Conservation (phyloP, 2,888 invertebrate species). For the Eretmocerus hayati region DNA sequence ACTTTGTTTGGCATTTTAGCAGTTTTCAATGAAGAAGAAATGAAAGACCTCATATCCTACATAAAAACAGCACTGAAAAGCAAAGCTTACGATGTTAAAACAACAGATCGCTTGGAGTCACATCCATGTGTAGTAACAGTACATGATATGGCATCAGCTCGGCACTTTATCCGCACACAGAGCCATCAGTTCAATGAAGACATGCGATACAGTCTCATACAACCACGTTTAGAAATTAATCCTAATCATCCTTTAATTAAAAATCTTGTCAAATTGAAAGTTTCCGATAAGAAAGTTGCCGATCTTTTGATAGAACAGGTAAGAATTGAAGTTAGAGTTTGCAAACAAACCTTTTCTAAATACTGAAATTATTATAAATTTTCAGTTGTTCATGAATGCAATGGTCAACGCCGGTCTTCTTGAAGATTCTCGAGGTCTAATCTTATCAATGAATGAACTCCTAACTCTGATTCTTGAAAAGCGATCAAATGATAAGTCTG, state of each 20-base stretch:
- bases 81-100: conserved; percentile 75
- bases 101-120: conserved; percentile 74
- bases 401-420: conserved; percentile 93
- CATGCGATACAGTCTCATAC: conserved; percentile 74
- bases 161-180: conserved; percentile 89
- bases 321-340: conserved; percentile 2
- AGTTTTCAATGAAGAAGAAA: conserved; percentile 60
- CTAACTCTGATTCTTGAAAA: conserved; percentile 75
- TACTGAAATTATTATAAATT: conserved; percentile 8
- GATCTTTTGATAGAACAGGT: conserved; percentile 75
- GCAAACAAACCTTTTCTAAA: too few species aligned
- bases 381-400: conserved; percentile 81
- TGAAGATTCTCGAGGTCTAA: conserved; percentile 80
- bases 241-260: conserved; percentile 86
- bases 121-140: conserved; percentile 95
- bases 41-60: conserved; percentile 73
- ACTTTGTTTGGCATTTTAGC: neutral
- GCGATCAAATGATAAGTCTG: neutral
- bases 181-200: conserved; percentile 76
- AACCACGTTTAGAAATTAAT: conserved; percentile 91
- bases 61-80: conserved; percentile 68
- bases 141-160: conserved; percentile 92
- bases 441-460: conserved; percentile 81
- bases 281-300: conserved; percentile 72
- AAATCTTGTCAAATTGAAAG: conserved; percentile 71